A percentile compares a stretch with the other conserved stretches of the same genome.
Conservation (phyloP, 2,797 vertebrate genomes). For the Loris lydekkerianus region DNA sequence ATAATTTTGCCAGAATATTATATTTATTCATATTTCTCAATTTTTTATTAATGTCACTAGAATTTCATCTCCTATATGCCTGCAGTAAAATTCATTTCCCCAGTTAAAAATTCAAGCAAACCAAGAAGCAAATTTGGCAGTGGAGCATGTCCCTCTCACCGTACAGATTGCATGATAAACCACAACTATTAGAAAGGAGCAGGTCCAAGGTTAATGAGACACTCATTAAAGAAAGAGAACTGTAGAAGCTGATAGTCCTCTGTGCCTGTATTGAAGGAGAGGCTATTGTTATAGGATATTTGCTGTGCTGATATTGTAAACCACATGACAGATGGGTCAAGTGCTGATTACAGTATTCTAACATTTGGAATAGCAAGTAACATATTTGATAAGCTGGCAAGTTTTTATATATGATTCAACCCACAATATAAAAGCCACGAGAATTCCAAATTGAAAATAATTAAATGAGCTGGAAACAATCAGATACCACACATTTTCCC, state of each 20-base stretch:
- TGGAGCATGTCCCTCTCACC: conserved; percentile 84
- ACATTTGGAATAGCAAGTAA: conserved; percentile 93
- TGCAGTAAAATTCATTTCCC: conserved; percentile 70
- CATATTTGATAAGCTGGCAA: conserved; percentile 94
- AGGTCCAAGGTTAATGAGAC: conserved; percentile 84
- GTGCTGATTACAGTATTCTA: conserved; percentile 92
- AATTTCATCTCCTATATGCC: conserved; percentile 84
- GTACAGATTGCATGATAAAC: conserved; percentile 85
- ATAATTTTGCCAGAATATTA: conserved; percentile 71
- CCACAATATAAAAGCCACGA: conserved; percentile 93
- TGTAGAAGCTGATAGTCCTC: conserved; percentile 80
- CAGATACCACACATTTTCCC: conserved; percentile 91
- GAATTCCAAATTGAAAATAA: conserved; percentile 93
- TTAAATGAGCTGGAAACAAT: conserved; percentile 93
- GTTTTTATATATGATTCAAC: conserved; percentile 93
- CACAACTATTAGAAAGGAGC: conserved; percentile 85
- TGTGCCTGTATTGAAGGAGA: conserved; percentile 83
- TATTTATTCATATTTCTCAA: conserved; percentile 70
- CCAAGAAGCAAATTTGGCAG: conserved; percentile 88
- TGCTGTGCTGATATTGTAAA: conserved; percentile 90
- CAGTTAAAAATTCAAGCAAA: conserved; percentile 87
- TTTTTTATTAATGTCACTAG: conserved; percentile 82
- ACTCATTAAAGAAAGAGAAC: conserved; percentile 84
- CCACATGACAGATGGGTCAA: conserved; percentile 94
- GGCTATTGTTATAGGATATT: conserved; percentile 89